phyloP scores from a whole-genome alignment of 1,140 invertebrate species.

The Notospermus geniculatus region DNA sequence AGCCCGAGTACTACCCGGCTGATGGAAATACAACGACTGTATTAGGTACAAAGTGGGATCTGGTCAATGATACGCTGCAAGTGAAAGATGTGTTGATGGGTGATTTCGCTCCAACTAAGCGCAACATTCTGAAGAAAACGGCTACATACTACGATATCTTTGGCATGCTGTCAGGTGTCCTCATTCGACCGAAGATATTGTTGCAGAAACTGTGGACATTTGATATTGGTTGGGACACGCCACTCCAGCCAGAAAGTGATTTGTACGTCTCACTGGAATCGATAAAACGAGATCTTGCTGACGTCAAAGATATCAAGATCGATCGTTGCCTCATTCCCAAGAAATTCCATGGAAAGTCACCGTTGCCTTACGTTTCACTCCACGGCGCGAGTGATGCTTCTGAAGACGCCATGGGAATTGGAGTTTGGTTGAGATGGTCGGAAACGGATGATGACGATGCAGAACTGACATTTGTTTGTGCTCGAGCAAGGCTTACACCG shows the following conservation, averaged over 20 bases:
- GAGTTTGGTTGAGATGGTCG: neutral
- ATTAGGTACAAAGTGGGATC: neutral
- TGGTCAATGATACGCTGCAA: neutral
- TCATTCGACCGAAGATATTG: too few relatives aligned
- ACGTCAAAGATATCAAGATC: neutral
- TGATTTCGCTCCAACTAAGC: neutral
- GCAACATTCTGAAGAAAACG: neutral
- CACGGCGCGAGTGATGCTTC: neutral
- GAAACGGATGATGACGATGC: neutral
- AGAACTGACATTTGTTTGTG: constrained; percentile 1
- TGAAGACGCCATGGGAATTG: neutral
- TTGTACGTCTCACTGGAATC: neutral
- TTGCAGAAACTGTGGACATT: neutral
- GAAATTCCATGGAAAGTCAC: neutral
- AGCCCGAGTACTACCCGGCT: neutral
- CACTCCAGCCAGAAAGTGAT: neutral
- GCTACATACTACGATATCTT: neutral
- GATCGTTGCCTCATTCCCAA: neutral
- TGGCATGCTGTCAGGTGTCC: neutral
- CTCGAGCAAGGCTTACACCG: neutral
- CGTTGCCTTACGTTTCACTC: neutral
- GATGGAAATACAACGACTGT: neutral
- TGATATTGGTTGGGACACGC: neutral
- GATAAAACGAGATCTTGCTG: neutral
- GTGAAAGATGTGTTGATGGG: neutral